Percentiles rank a stretch among this genome's conserved stretches.
Conservation (phyloP, 2,113 vertebrate genomes). For the Canis aureus region DNA sequence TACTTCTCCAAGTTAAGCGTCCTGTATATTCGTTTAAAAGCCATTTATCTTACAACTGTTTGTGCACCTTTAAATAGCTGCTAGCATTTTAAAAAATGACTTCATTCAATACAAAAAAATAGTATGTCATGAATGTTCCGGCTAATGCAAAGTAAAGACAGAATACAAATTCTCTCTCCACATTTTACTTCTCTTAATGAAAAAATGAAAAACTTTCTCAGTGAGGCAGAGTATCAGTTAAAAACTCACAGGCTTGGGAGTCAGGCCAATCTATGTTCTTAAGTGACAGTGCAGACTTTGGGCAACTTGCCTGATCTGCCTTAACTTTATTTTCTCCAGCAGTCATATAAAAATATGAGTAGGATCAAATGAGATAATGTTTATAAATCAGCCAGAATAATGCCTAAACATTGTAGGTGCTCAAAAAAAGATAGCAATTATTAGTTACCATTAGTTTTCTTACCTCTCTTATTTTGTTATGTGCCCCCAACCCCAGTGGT, state of each 20-base stretch:
- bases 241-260: not conserved
- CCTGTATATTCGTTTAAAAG: not conserved
- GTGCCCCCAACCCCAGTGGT: not conserved
- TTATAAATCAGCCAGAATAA: not conserved
- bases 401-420: not conserved
- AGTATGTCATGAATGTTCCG: not conserved
- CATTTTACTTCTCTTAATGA: not conserved
- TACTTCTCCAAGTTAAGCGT: conserved; percentile 23
- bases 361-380: not conserved
- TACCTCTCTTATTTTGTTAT: not conserved
- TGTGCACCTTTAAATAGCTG: not conserved
- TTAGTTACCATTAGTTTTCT: not conserved
- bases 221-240: not conserved
- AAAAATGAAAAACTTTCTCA: not conserved
- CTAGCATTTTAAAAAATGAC: conserved; percentile 28
- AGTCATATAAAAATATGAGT: not conserved
- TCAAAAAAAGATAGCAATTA: not conserved
- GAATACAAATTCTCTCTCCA: not conserved
- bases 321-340: not conserved
- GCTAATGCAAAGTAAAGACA: not conserved
- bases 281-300: not conserved
- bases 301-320: not conserved
- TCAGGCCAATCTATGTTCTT: not conserved
- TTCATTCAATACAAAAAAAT: not conserved
- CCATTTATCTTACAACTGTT: not conserved